Conservation (phyloP, 53 echinoderm and acorn worm species). For the Stichopus horrens region DNA sequence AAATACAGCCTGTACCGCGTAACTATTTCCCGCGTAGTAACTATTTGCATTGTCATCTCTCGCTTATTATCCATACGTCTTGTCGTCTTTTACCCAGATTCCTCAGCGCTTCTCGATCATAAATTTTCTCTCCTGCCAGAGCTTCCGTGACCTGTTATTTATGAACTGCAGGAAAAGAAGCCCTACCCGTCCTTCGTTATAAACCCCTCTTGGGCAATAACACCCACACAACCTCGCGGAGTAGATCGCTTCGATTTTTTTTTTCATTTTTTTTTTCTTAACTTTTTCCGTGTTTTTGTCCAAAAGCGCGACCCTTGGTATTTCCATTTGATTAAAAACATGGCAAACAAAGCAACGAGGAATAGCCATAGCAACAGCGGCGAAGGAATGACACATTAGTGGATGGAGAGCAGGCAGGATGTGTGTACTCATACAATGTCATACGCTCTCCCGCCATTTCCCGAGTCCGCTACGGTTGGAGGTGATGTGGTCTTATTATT, state of each 20-base stretch:
- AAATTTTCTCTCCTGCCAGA: slow-evolving; percentile 15
- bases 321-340: slow-evolving; percentile 44
- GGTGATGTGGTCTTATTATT: slow-evolving; percentile 5
- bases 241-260: slow-evolving; percentile 11
- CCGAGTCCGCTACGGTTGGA: slow-evolving; percentile 13
- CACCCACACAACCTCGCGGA: slow-evolving; percentile 37
- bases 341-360: slow-evolving; percentile 38
- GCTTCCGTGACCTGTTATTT: slow-evolving; percentile 22
- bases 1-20: no score
- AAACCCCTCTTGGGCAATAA: slow-evolving; percentile 44
- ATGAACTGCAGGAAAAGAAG: slow-evolving; percentile 22
- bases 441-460: slow-evolving; percentile 12
- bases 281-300: not conserved
- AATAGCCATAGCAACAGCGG: slow-evolving; percentile 37
- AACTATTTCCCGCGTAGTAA: not conserved
- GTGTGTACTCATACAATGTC: slow-evolving; percentile 23
- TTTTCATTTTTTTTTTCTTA: not conserved
- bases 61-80: slow-evolving; percentile 4
- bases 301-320: slow-evolving; percentile 45
- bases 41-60: slow-evolving; percentile 3
- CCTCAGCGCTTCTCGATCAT: slow-evolving; percentile 35
- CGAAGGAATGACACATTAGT: slow-evolving; percentile 30
- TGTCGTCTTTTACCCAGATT: slow-evolving; percentile 3
- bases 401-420: not conserved
- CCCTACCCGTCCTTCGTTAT: slow-evolving; percentile 38